Evolutionary conservation across 2,113 vertebrate genomes (phyloP).

Genomic region (Epinephelus lanceolatus): DNA sequence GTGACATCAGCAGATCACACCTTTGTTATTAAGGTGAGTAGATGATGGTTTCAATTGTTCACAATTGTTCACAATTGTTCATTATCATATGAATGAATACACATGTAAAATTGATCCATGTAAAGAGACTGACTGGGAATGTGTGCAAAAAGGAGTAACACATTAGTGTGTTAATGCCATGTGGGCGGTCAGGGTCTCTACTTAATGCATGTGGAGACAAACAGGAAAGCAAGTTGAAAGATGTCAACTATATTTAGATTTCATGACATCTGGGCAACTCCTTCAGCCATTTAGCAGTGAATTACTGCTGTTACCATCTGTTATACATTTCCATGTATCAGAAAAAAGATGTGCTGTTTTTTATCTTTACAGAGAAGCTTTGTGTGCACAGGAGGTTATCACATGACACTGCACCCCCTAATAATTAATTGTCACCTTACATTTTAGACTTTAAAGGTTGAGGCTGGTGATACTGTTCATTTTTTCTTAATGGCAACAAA

Average conservation of each 20-base stretch:
- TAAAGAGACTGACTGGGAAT: not conserved
- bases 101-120: not conserved
- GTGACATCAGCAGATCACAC: not conserved
- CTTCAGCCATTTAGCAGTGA: not conserved
- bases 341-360: not conserved
- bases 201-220: not conserved
- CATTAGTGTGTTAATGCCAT: not conserved
- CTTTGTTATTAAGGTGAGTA: not conserved
- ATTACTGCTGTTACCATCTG: not conserved
- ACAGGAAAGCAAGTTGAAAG: not conserved
- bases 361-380: too few relatives aligned
- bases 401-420: too few relatives aligned
- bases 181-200: not conserved
- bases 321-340: not conserved
- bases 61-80: too few relatives aligned
- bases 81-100: slow-evolving; percentile 33
- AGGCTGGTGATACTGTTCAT: not conserved
- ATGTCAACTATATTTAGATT: not conserved
- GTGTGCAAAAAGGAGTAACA: not conserved
- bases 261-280: not conserved
- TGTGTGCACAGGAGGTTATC: too few relatives aligned
- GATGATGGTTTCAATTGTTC: not conserved
- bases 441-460: not conserved
- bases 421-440: not conserved
- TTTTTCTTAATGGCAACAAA: not conserved